Evolutionary conservation across 2,888 invertebrate species (phyloP).

Genomic region (Ectropis crepuscularia): DNA sequence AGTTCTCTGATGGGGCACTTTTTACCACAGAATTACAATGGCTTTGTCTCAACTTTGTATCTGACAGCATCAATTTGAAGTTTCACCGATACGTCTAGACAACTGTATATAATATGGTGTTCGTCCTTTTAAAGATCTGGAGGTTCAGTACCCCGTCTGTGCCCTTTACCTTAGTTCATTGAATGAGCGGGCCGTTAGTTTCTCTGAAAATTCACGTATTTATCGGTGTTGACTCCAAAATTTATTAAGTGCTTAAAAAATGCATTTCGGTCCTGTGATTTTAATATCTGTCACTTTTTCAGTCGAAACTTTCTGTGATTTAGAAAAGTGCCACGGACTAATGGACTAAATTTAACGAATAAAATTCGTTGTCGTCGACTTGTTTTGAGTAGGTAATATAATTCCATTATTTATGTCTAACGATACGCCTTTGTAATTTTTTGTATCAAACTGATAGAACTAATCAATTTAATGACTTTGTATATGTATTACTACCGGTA

Average conservation of each 20-base stretch:
- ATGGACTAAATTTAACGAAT: conserved; percentile 11
- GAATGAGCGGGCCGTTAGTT: conserved; percentile 47
- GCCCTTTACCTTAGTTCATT: conserved; percentile 51
- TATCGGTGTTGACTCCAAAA: conserved; percentile 42
- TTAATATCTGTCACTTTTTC: conserved; percentile 20
- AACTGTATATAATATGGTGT: conserved; percentile 47
- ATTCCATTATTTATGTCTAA: neutral
- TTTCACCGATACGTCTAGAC: conserved; percentile 56
- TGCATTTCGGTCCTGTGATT: conserved; percentile 14
- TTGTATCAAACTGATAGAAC: no score
- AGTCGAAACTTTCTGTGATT: conserved; percentile 3
- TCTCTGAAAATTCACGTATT: conserved; percentile 45
- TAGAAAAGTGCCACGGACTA: conserved; percentile 4
- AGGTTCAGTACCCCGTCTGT: conserved; percentile 63
- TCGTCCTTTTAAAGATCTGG: conserved; percentile 54
- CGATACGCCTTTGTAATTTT: no score
- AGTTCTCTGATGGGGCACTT: conserved; percentile 20
- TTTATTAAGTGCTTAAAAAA: conserved; percentile 26
- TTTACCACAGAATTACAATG: conserved; percentile 27
- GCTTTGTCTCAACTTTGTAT: conserved; percentile 33
- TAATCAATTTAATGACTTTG: no score
- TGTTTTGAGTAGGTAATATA: conserved; percentile 1
- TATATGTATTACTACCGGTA: no score
- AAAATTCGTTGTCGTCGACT: conserved; percentile 7
- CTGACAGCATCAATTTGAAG: conserved; percentile 37